Evolutionary conservation across 1,140 invertebrate species (phyloP), one percentile per base, ranked within the genome.

Genomic region (Lepidurus couesii): DNA sequence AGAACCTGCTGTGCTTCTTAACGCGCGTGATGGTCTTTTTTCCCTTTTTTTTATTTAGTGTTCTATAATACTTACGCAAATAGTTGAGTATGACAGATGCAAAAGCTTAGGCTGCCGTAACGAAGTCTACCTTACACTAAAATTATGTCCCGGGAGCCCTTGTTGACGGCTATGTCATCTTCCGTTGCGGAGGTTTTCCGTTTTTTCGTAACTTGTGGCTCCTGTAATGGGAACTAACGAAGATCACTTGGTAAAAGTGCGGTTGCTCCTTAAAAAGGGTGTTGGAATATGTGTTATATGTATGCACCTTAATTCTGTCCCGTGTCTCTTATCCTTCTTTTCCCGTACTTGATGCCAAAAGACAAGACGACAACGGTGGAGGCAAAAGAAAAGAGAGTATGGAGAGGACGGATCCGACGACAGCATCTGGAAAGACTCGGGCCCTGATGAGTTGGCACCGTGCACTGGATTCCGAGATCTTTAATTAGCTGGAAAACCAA

Each of bases 401-500:
- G 21, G n/a, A 65, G 53, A 65, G 53, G 53, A 65, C 53, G 53
- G 53, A 65, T 65, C 53, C 53, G 53, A 65, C 53, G 53, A 65
- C 53, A 65, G 53, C 53, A 65, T 65, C 53, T 65, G 53, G 53
- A 65, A 65, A 65, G 53, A n/a, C 21, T 65, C 53, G 16, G 53
- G 53, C 53, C 53, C 53, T 65, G 53, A 65, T 65, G 53, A 65
- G 53, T 65, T 65, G 53, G 53, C 53, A 65, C 53, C 21, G 53
- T 16, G 13, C 13, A 65, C 53, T 65, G 53, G 53, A 65, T 65
- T 65, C 53, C 53, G 53, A 21, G n/a, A 65, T 65, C 53, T 65
- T 65, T 65, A 65, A 65, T 65, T 65, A 65, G 53, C 53, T 65
- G 53, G 53, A 65, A 65, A 65, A 65, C 53, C 53, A 65, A 65